Percentiles rank a stretch among this genome's conserved stretches.
Evolutionary conservation across 2,888 invertebrate genomes (phyloP).

Genomic region (Shargacucullia verbasci): DNA sequence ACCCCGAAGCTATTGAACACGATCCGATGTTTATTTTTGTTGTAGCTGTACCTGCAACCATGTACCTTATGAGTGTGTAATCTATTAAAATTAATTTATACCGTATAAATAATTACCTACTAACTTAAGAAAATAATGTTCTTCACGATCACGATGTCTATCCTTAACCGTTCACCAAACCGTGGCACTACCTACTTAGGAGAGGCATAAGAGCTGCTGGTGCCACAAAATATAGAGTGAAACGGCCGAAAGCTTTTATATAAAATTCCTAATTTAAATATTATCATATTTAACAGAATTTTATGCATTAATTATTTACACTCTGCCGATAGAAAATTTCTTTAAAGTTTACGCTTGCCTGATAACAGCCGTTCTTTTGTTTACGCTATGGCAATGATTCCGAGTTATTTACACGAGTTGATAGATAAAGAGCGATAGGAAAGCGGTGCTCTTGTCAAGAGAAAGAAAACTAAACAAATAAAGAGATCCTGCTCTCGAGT

Average conservation of each 20-base stretch:
- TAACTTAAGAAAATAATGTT: no score
- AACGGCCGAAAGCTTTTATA: no score
- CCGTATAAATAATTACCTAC: no score
- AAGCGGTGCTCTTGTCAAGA: constrained; percentile 80
- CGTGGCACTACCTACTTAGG: no score
- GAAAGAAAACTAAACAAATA: constrained; percentile 81
- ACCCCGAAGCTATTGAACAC: constrained; percentile 63
- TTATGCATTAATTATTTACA: constrained; percentile 77
- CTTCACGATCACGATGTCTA: no score
- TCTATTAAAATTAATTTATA: no score
- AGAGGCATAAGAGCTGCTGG: no score
- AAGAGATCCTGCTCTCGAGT: constrained; percentile 71
- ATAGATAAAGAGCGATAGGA: constrained; percentile 83
- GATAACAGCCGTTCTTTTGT: constrained; percentile 72
- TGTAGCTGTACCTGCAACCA: constrained; percentile 2
- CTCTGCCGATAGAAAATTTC: constrained; percentile 72
- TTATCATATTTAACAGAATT: no score
- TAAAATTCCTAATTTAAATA: no score
- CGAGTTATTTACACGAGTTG: constrained; percentile 80
- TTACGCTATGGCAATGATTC: constrained; percentile 80
- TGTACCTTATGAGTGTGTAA: no score
- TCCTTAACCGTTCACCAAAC: no score
- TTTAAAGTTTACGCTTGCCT: constrained; percentile 74
- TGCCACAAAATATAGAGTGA: no score
- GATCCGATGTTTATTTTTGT: constrained; percentile 50